Conservation (phyloP, 2,888 invertebrate genomes). For the Meiosimyza platycephala region DNA sequence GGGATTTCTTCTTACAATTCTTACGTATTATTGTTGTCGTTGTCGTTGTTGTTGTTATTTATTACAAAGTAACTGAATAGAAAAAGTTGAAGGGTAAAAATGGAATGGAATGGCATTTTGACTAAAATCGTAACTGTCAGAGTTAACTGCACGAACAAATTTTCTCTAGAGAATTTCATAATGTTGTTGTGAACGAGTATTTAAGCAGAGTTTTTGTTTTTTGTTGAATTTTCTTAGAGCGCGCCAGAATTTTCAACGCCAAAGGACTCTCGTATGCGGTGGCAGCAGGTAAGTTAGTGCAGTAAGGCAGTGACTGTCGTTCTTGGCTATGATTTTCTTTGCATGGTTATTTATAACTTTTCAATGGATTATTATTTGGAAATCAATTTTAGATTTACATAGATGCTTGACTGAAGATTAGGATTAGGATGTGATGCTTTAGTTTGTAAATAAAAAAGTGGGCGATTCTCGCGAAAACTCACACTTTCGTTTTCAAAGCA, state of each 20-base stretch:
- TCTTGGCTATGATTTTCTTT: background rate
- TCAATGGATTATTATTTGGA: background rate
- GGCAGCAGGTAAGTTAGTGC: too few relatives aligned
- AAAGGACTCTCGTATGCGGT: background rate
- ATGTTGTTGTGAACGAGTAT: background rate
- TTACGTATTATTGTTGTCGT: background rate
- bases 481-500: too few relatives aligned
- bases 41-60: background rate
- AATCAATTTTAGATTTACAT: too few relatives aligned
- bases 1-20: conserved; percentile 3
- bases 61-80: background rate
- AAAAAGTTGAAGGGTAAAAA: background rate
- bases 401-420: too few relatives aligned
- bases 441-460: too few relatives aligned
- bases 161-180: conserved; percentile 13
- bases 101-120: too few relatives aligned
- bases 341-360: background rate
- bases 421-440: too few relatives aligned
- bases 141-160: conserved; percentile 1
- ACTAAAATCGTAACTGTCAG: too few relatives aligned
- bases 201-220: background rate
- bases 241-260: background rate
- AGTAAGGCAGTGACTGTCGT: background rate
- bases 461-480: too few relatives aligned
- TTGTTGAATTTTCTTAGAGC: background rate